These are phyloP conservation scores for Scaptodrosophila latifasciaeformis DNA, from an alignment of 2,888 invertebrate species.

Conservation along the genomic window DNA sequence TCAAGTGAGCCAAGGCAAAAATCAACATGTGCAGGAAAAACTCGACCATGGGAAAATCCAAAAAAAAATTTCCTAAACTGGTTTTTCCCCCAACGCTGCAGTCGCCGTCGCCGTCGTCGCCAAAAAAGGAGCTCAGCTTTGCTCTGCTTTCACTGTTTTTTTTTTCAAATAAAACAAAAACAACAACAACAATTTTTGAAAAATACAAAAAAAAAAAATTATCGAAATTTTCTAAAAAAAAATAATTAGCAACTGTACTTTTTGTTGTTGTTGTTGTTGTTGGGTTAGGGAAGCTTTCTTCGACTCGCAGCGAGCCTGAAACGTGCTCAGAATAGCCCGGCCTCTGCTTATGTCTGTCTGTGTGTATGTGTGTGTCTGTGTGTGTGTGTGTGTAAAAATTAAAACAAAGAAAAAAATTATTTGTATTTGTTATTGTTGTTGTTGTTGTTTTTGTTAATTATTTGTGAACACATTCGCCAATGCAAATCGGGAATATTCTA, in stretches of 20 bases:
- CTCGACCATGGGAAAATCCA: too few relatives aligned
- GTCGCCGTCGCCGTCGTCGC: too few relatives aligned
- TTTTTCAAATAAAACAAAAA: background rate
- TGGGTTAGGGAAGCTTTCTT: background rate
- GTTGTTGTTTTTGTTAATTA: slow-evolving; percentile 53
- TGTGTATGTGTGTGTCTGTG: too few relatives aligned
- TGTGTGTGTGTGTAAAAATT: too few relatives aligned
- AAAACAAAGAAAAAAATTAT: slow-evolving; percentile 29
- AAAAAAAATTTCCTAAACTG: too few relatives aligned
- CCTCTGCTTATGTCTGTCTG: background rate
- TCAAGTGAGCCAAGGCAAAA: too few relatives aligned
- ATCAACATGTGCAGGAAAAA: too few relatives aligned
- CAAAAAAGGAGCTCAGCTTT: too few relatives aligned
- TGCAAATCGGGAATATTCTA: slow-evolving; percentile 26
- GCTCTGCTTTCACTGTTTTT: too few relatives aligned
- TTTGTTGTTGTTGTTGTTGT: background rate
- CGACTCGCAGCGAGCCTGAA: too few relatives aligned
- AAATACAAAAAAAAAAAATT: background rate
- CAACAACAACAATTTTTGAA: background rate
- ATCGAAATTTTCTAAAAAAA: too few relatives aligned
- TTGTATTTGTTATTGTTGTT: slow-evolving; percentile 10
- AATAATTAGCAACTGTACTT: background rate
- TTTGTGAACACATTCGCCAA: slow-evolving; percentile 43
- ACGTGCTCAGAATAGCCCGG: background rate
- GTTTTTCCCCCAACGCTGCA: too few relatives aligned